phyloP scores from a whole-genome alignment of 2,797 vertebrate genomes.

The Vespertilio murinus region DNA sequence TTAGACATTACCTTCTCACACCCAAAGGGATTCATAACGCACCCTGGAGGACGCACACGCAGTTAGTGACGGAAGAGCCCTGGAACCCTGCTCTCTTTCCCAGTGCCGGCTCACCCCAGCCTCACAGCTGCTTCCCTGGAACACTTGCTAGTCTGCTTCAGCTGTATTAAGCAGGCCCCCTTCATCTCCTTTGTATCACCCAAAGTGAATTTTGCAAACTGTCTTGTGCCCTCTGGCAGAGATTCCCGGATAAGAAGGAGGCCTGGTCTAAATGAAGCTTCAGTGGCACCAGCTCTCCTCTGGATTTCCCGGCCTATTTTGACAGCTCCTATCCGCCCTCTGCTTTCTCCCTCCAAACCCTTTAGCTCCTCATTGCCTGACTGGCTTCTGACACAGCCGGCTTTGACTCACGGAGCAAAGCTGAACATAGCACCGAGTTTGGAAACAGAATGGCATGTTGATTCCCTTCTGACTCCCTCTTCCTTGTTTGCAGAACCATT shows the following conservation, averaged over 20 bases:
- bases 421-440: slow-evolving; percentile 86
- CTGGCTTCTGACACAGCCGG: slow-evolving; percentile 86
- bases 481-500: slow-evolving; percentile 91
- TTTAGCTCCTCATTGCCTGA: slow-evolving; percentile 83
- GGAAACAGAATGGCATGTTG: slow-evolving; percentile 91
- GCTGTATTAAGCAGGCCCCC: slow-evolving; percentile 79
- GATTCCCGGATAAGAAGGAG: slow-evolving; percentile 81
- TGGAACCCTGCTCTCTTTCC: not conserved
- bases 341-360: slow-evolving; percentile 75
- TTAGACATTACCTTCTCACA: slow-evolving; percentile 15
- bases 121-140: slow-evolving; percentile 69
- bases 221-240: slow-evolving; percentile 84
- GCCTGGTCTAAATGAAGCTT: slow-evolving; percentile 82
- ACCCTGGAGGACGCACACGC: not conserved
- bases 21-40: not conserved
- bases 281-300: slow-evolving; percentile 81
- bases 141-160: slow-evolving; percentile 68
- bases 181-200: slow-evolving; percentile 83
- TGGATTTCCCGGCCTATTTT: slow-evolving; percentile 83
- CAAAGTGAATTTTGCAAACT: slow-evolving; percentile 84
- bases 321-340: slow-evolving; percentile 80
- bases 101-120: slow-evolving; percentile 50
- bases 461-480: slow-evolving; percentile 91
- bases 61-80: slow-evolving; percentile 7
- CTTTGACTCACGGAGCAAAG: slow-evolving; percentile 84